Evolutionary conservation across 2,888 invertebrate genomes (phyloP).

Genomic region (Agrochola lota): DNA sequence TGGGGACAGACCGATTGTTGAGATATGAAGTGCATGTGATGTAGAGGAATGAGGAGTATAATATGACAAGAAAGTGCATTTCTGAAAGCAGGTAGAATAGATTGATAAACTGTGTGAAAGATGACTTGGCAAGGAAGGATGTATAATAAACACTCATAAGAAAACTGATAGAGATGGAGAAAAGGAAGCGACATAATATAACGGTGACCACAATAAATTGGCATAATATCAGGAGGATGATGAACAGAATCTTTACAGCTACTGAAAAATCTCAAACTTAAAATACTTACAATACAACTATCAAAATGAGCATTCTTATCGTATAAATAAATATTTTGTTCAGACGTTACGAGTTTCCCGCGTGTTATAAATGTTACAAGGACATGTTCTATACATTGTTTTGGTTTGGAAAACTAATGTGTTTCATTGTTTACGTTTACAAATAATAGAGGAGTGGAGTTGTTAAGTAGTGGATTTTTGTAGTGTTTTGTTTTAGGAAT

Average conservation of each 20-base stretch:
- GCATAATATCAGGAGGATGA: neutral
- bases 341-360: slow-evolving; percentile 5
- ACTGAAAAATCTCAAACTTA: neutral
- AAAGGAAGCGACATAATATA: too few relatives aligned
- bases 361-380: slow-evolving; percentile 49
- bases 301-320: slow-evolving; percentile 32
- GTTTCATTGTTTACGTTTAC: slow-evolving; percentile 41
- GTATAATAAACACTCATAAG: neutral
- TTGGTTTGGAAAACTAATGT: slow-evolving; percentile 42
- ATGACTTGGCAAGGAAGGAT: neutral
- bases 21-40: neutral
- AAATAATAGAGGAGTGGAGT: slow-evolving; percentile 11
- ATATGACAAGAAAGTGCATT: neutral
- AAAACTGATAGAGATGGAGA: too few relatives aligned
- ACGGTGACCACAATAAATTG: neutral
- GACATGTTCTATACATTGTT: slow-evolving; percentile 31
- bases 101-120: neutral
- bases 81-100: neutral
- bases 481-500: slow-evolving; percentile 13
- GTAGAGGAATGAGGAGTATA: neutral
- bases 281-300: neutral
- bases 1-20: too few relatives aligned
- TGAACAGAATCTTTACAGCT: neutral
- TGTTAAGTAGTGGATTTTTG: neutral
- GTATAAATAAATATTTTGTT: slow-evolving; percentile 34